Base-by-base conservation (phyloP, 2,113 vertebrate species). In the Oncorhynchus tshawytscha region DNA sequence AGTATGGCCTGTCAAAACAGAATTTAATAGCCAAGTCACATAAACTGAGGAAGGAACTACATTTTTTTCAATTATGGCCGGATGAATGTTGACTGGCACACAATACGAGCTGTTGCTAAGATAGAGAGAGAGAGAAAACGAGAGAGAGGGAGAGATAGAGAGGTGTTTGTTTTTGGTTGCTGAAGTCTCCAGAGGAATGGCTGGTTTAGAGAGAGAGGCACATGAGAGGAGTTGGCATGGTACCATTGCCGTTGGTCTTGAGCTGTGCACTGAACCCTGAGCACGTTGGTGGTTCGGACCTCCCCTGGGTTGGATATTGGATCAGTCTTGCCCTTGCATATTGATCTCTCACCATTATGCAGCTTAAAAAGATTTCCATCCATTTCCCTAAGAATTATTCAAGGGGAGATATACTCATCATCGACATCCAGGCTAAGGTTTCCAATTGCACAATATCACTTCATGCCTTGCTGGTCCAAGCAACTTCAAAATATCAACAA, bases 141-240 rank as follows among this genome's bases (percentile, higher is more conserved):
- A 27, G 8, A 34, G 15, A 20, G 6, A 60, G 20, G 15, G 57
- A 60, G 59, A 68, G 67, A 68, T 3, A 45, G 31, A 75, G 74
- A 75, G 78, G 86, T 83, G 82, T 88, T 92, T 92, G 86, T 91
- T 91, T 89, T 82, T 67, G 74, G 84, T 87, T 82, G 87, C 86
- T 87, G 68, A 71, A 59, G 65, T 88, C 81, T 84, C 88, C 88
- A 68, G 88, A 83, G 83, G 76, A 75, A 74, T 68, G 70, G 81
- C 79, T 86, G 84, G 87, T 87, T 87, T 86, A 82, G 79, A 81
- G 85, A 70, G 72, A 85, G 78, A 84, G 85, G 85, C 86, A 88
- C 85, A 86, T 84, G 88, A 91, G 89, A 84, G 77, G 87, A 91
- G 88, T 91, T 92, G 93, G 91, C 92, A 91, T 91, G 83, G 84